Evolutionary conservation across 2,888 invertebrate genomes (phyloP).

Genomic region (Nomada fabriciana): DNA sequence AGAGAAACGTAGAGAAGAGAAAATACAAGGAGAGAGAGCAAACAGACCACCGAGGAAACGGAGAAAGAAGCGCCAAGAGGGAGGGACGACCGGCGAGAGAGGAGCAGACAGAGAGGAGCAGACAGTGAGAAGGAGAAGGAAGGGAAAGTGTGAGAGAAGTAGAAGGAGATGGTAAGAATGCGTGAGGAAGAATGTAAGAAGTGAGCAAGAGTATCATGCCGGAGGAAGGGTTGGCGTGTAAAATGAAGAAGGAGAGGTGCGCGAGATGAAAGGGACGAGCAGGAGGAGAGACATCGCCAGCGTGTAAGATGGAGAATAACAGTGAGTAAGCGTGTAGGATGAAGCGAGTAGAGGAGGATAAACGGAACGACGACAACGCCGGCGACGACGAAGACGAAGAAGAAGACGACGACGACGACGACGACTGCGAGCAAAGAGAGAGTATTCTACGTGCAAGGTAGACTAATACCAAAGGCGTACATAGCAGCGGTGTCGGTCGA

Average conservation of each 20-base stretch:
- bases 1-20: conserved; percentile 1
- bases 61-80: conserved; percentile 45
- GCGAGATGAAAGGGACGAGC: conserved; percentile 56
- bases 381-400: background rate
- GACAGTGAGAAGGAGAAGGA: background rate
- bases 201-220: conserved; percentile 51
- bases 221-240: conserved; percentile 28
- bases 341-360: conserved; percentile 51
- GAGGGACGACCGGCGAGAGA: background rate
- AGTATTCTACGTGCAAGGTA: conserved; percentile 50
- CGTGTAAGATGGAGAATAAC: conserved; percentile 59
- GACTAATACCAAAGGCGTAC: conserved; percentile 47
- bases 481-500: conserved; percentile 8
- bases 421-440: conserved; percentile 12
- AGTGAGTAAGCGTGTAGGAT: conserved; percentile 57
- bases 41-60: conserved; percentile 51
- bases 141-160: conserved; percentile 49
- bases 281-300: conserved; percentile 33
- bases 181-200: conserved; percentile 63
- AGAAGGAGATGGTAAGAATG: conserved; percentile 59
- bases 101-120: conserved; percentile 9
- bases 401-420: background rate
- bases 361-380: conserved; percentile 23
- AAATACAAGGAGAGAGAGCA: conserved; percentile 34
- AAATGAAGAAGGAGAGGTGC: conserved; percentile 37